Evolutionary conservation across 2,797 vertebrate species (phyloP), one percentile per base, ranked within the genome.

Genomic region (Pitangus sulphuratus): DNA sequence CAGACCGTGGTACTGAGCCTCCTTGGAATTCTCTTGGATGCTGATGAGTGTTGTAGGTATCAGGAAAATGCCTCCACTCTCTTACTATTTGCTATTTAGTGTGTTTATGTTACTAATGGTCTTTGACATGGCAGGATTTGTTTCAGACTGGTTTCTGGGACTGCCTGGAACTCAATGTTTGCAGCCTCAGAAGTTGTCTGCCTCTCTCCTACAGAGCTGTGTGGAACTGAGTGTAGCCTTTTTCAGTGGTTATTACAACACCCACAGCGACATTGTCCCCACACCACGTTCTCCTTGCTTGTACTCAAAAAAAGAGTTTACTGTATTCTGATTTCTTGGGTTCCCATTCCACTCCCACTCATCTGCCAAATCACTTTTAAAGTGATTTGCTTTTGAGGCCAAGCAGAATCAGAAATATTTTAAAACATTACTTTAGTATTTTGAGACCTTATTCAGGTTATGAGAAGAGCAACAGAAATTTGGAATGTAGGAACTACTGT

Each of bases 401-500:
- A 82, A 82, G 70, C 28, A 58, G 64, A 76, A 76, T 76, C 42
- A 50, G 51, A 83, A 87, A 60, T 91, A 53, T 74, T 82, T 82
- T 22, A 66, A 89, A 85, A 16, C 17, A 15, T 1, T 62, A 11
- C 44, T 69, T 45, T 62, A 35, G 14, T 47, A 12, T 82, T 93
- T 72, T 79, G 66, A 58, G 51, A 69, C 74, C 13, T 78, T 54
- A 6, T 58, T 94, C 64, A 42, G 68, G 60, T 87, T 90, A 31
- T n/a, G 60, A 62, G 68, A 90, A 68, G 22, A 75, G 79, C 1
- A 4, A 77, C 22, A 56, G 21, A 84, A 84, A 85, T 89, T 66
- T 83, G 60, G 26, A 79, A 21, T 24, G 30, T 35, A 58, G 31
- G 42, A 83, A 18, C 26, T 84, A 3, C 62, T 56, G 40, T 65